Conservation (phyloP, 2,888 invertebrate genomes). For the Sceliomorpha sp. region DNA sequence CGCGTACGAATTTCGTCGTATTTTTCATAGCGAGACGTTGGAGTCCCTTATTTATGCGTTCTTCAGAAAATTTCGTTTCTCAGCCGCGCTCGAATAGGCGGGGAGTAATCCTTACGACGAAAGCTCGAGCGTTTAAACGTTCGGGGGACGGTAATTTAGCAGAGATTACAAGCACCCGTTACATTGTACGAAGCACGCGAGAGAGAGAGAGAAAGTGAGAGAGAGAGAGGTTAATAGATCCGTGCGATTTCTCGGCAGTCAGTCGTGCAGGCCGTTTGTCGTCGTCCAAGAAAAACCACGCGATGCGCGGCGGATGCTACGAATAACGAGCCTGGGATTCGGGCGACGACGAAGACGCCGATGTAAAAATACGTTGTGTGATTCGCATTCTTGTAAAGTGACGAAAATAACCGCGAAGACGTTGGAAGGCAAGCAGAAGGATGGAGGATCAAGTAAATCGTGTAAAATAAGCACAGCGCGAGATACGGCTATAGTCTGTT, state of each 20-base stretch:
- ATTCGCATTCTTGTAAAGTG: conserved; percentile 67
- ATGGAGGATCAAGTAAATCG: conserved; percentile 23
- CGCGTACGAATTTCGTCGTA: too few relatives aligned
- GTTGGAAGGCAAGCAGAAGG: conserved; percentile 36
- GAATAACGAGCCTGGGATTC: conserved; percentile 46
- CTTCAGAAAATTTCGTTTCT: too few relatives aligned
- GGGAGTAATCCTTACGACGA: too few relatives aligned
- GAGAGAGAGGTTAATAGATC: conserved; percentile 34
- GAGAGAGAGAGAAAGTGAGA: too few relatives aligned
- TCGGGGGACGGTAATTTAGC: too few relatives aligned
- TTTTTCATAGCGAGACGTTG: too few relatives aligned
- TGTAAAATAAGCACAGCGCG: conserved; percentile 13
- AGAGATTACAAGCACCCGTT: too few relatives aligned
- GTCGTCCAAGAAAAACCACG: conserved; percentile 39
- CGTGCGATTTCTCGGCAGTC: conserved; percentile 35
- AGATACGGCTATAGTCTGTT: conserved; percentile 3
- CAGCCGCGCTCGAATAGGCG: too few relatives aligned
- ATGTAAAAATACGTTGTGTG: conserved; percentile 67
- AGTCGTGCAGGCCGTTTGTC: conserved; percentile 37
- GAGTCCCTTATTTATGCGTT: too few relatives aligned
- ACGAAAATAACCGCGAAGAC: conserved; percentile 55
- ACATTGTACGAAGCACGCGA: background rate
- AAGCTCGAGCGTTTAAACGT: too few relatives aligned
- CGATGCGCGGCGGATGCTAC: conserved; percentile 32
- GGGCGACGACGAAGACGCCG: conserved; percentile 42